Evolutionary conservation across 2,113 vertebrate species (phyloP).

Genomic region (Maccullochella peelii): DNA sequence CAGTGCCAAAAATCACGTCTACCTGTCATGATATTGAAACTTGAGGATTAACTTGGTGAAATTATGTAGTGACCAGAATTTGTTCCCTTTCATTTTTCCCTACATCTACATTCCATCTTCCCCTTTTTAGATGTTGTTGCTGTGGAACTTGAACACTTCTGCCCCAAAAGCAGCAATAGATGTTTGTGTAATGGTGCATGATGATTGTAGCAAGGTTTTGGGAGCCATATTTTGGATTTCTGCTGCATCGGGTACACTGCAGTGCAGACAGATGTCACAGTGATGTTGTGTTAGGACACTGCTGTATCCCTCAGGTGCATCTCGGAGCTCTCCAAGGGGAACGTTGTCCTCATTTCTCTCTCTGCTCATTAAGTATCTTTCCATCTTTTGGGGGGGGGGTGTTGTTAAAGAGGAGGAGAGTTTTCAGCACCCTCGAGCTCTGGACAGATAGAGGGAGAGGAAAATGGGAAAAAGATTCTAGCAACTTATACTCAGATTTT

Average conservation of each 20-base stretch:
- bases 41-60: constrained; percentile 18
- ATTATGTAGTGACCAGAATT: background rate
- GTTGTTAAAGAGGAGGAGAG: constrained; percentile 5
- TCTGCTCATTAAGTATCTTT: constrained; percentile 45
- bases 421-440: constrained; percentile 18
- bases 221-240: background rate
- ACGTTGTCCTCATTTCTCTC: constrained; percentile 58
- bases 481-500: constrained; percentile 5
- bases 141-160: background rate
- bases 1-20: background rate
- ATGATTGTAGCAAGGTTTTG: constrained; percentile 6
- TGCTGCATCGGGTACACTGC: constrained; percentile 47
- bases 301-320: constrained; percentile 51
- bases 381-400: constrained; percentile 3
- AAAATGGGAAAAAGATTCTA: background rate
- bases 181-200: constrained; percentile 28
- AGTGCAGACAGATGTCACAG: constrained; percentile 46
- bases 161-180: background rate
- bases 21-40: constrained; percentile 10
- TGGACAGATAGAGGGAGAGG: background rate
- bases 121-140: background rate
- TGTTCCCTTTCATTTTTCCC: background rate
- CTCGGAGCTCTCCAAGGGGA: constrained; percentile 37
- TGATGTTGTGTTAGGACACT: constrained; percentile 37
- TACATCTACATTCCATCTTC: background rate